Conservation (phyloP, 2,797 vertebrate genomes). For the Lepidocolaptes lacrymiger region DNA sequence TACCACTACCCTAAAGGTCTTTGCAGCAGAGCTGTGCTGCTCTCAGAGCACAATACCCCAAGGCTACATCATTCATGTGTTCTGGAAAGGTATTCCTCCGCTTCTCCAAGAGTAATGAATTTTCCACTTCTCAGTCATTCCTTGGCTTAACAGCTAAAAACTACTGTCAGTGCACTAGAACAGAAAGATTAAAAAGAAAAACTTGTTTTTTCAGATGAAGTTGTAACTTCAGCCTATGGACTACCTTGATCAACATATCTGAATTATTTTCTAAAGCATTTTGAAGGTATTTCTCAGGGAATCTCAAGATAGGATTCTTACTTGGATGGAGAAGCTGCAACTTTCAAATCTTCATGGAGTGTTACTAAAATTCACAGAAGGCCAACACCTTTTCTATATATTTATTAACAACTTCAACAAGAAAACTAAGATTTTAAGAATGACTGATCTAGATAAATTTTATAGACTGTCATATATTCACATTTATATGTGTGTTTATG, state of each 20-base stretch:
- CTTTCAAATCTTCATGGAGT: background rate
- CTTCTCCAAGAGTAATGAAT: background rate
- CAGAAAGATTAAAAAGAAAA: background rate
- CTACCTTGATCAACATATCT: background rate
- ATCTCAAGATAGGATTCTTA: background rate
- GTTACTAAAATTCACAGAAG: background rate
- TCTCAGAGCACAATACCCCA: background rate
- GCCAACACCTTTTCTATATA: background rate
- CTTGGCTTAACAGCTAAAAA: background rate
- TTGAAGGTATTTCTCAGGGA: background rate
- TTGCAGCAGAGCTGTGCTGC: background rate
- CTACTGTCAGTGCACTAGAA: background rate
- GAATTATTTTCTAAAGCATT: background rate
- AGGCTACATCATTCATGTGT: background rate
- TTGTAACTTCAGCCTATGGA: background rate
- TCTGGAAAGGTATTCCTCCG: background rate
- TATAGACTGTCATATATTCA: background rate
- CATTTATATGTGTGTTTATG: background rate
- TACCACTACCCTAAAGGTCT: background rate
- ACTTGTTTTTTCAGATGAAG: background rate
- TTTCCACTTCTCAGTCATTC: background rate
- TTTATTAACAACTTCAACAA: background rate
- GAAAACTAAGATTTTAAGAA: background rate
- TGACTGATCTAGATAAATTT: background rate
- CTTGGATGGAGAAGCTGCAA: background rate